A percentile compares a stretch with the other conserved stretches of the same genome.
These are phyloP conservation scores for Papilio helenus DNA, from an alignment of 1,140 invertebrate species.

Conservation along the genomic window DNA sequence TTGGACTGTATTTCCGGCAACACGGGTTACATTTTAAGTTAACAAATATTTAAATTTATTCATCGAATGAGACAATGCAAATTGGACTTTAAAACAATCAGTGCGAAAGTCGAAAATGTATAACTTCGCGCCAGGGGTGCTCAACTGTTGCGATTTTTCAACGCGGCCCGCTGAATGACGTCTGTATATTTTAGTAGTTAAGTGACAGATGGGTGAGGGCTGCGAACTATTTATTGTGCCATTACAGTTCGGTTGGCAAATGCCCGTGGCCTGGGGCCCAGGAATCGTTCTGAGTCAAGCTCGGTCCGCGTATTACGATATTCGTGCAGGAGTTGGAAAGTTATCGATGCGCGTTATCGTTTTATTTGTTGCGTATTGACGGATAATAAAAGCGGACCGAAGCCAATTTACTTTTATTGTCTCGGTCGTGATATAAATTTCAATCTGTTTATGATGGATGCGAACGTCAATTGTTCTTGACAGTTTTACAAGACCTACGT, in stretches of 20 bases:
- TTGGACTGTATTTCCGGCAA: slow-evolving; percentile 81
- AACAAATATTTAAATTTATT: slow-evolving; percentile 83
- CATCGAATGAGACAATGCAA: slow-evolving; percentile 55
- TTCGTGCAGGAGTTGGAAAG: slow-evolving; percentile 56
- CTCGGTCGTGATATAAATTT: slow-evolving; percentile 70
- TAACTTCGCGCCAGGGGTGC: slow-evolving; percentile 60
- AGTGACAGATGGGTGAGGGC: slow-evolving; percentile 80
- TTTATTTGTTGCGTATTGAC: slow-evolving; percentile 77
- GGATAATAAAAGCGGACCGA: slow-evolving; percentile 69
- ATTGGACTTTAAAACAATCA: slow-evolving; percentile 57
- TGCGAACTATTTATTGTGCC: slow-evolving; percentile 81
- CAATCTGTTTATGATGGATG: slow-evolving; percentile 74
- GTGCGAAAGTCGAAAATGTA: slow-evolving; percentile 38
- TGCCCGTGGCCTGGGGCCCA: slow-evolving; percentile 65
- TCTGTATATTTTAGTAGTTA: slow-evolving; percentile 83
- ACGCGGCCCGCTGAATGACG: slow-evolving; percentile 75
- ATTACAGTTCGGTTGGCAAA: slow-evolving; percentile 79
- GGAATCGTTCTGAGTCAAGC: slow-evolving; percentile 67
- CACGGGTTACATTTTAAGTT: slow-evolving; percentile 83
- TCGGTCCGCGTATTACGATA: slow-evolving; percentile 55
- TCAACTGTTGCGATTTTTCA: slow-evolving; percentile 76
- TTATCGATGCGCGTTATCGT: slow-evolving; percentile 63
- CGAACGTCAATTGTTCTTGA: slow-evolving; percentile 45
- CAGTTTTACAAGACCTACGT: slow-evolving; percentile 19
- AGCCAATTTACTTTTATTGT: slow-evolving; percentile 80